phyloP scores from a whole-genome alignment of 2,113 vertebrate species.

The Verasper variegatus region DNA sequence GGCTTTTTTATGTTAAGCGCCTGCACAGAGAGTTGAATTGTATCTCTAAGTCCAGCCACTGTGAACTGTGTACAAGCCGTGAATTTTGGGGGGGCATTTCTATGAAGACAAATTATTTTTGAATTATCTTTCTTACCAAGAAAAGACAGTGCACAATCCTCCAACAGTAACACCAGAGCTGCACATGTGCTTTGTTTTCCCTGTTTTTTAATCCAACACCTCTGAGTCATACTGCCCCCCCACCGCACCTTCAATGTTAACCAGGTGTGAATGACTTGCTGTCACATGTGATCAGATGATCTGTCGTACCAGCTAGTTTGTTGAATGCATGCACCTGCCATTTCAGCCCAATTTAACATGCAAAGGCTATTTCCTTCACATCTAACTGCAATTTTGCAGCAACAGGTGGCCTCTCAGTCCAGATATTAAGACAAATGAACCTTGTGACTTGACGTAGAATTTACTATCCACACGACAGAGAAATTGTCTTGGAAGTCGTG shows the following conservation, averaged over 20 bases:
- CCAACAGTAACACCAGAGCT: conserved; percentile 14
- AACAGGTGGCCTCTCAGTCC: neutral
- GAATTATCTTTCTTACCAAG: neutral
- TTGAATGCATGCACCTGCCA: conserved; percentile 5
- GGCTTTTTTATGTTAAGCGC: conserved; percentile 15
- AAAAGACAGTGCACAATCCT: conserved; percentile 19
- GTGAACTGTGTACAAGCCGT: neutral
- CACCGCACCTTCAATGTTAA: conserved; percentile 12
- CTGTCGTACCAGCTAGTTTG: neutral
- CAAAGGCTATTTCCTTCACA: neutral
- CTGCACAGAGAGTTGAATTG: conserved; percentile 14
- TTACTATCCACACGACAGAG: neutral
- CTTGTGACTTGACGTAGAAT: neutral
- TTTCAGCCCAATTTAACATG: conserved; percentile 17
- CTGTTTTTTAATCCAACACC: neutral
- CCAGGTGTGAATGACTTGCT: conserved; percentile 39
- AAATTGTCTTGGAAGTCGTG: conserved; percentile 16
- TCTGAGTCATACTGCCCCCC: conserved; percentile 22
- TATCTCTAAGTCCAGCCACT: conserved; percentile 9
- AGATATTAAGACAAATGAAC: conserved; percentile 3
- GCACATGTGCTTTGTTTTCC: conserved; percentile 16
- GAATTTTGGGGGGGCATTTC: conserved; percentile 6
- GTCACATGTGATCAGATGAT: conserved; percentile 5
- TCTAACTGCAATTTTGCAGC: neutral
- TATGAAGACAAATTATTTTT: conserved; percentile 12